phyloP scores from a whole-genome alignment of 2,797 vertebrate genomes.

The Aulostomus chinensis region DNA sequence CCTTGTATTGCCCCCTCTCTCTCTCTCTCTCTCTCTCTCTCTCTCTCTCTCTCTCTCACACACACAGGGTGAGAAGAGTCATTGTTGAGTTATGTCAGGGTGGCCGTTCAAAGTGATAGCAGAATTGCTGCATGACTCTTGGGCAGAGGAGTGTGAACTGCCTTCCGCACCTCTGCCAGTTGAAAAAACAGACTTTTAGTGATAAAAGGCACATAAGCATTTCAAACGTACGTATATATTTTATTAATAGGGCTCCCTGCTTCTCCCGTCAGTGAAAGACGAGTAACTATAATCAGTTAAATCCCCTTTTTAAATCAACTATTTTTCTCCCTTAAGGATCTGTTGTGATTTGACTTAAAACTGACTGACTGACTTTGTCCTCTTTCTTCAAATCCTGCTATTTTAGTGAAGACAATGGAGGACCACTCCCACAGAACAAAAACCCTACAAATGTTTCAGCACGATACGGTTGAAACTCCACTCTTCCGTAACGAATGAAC shows the following conservation, averaged over 20 bases:
- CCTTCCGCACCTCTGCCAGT: too few relatives aligned
- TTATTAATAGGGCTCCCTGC: constrained; percentile 1
- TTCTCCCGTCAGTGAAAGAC: constrained; percentile 3
- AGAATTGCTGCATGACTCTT: constrained; percentile 18
- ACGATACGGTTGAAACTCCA: too few relatives aligned
- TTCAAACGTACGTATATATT: neutral
- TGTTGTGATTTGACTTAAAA: constrained; percentile 1
- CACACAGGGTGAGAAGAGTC: neutral
- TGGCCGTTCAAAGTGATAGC: constrained; percentile 28
- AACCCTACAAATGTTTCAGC: too few relatives aligned
- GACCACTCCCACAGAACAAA: too few relatives aligned
- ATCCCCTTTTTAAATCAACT: too few relatives aligned
- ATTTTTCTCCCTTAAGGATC: neutral
- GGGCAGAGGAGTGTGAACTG: constrained; percentile 9
- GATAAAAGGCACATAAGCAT: constrained; percentile 6
- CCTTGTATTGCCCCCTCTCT: too few relatives aligned
- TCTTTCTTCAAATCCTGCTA: too few relatives aligned
- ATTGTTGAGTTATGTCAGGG: constrained; percentile 44
- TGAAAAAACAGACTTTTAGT: constrained; percentile 24
- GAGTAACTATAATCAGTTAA: neutral
- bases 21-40: too few relatives aligned
- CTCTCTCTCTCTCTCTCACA: constrained; percentile 1
- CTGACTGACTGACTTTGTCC: neutral
- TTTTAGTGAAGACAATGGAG: too few relatives aligned
- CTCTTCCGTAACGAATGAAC: too few relatives aligned